Percentiles rank a stretch among this genome's conserved stretches.
phyloP scores from a whole-genome alignment of 2,888 invertebrate species.

The Cataglyphis altisquamis region DNA sequence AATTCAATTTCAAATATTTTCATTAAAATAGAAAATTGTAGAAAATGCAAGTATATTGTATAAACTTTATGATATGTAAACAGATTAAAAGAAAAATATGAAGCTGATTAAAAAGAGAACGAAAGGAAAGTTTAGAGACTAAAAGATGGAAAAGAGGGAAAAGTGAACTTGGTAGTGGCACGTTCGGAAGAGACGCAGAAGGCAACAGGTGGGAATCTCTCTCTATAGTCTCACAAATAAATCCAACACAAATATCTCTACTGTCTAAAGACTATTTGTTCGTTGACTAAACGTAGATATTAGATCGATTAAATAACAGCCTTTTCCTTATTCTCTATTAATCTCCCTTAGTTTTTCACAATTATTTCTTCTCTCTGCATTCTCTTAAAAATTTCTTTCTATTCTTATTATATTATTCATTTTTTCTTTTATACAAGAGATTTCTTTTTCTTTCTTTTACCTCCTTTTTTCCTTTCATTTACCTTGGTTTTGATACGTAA shows the following conservation, averaged over 20 bases:
- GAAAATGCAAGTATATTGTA: background rate
- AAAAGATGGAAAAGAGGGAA: slow-evolving; percentile 64
- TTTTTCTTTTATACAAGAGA: background rate
- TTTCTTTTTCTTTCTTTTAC: background rate
- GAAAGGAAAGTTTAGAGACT: slow-evolving; percentile 46
- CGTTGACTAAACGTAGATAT: slow-evolving; percentile 80
- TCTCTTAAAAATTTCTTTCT: background rate
- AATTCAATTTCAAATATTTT: background rate
- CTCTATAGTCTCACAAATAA: slow-evolving; percentile 81
- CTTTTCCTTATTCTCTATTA: slow-evolving; percentile 29
- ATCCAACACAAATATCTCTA: slow-evolving; percentile 82
- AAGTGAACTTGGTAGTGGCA: slow-evolving; percentile 71
- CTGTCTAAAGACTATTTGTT: slow-evolving; percentile 81
- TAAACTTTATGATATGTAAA: background rate
- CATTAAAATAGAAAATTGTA: background rate
- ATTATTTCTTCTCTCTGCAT: background rate
- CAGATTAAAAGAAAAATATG: slow-evolving; percentile 38
- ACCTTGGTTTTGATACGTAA: background rate
- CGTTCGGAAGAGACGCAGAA: slow-evolving; percentile 80
- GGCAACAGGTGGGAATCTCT: slow-evolving; percentile 85
- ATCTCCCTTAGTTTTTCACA: background rate
- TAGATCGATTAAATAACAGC: slow-evolving; percentile 75
- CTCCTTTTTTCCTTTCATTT: background rate
- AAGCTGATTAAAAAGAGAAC: slow-evolving; percentile 28
- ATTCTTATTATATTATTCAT: background rate